Percentiles rank a stretch among this genome's conserved stretches.
Conservation (phyloP, 2,797 vertebrate genomes). For the Prionace glauca region DNA sequence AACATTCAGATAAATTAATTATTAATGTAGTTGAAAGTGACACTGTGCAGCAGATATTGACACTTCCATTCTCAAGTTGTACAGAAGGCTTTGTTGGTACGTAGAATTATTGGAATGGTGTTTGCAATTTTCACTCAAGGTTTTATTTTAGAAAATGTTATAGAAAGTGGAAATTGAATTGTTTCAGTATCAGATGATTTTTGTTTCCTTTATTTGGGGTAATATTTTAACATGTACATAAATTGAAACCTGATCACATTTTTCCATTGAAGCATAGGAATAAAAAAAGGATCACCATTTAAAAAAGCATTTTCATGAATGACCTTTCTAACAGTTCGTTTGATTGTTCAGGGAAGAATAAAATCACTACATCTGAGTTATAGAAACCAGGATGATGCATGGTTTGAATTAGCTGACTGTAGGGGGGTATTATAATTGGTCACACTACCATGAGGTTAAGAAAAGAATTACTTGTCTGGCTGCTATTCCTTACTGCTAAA, state of each 20-base stretch:
- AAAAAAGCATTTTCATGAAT: not conserved
- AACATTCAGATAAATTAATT: slow-evolving; percentile 16
- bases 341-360: not conserved
- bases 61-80: not conserved
- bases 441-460: not conserved
- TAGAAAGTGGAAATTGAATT: not conserved
- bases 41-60: not conserved
- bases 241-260: not conserved
- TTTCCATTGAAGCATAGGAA: not conserved
- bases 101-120: not conserved
- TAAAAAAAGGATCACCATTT: not conserved
- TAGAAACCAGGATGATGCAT: not conserved
- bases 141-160: not conserved
- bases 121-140: not conserved
- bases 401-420: not conserved
- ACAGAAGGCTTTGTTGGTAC: not conserved
- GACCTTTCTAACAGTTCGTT: not conserved
- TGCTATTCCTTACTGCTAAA: not conserved
- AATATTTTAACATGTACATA: not conserved
- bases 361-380: not conserved
- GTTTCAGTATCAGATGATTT: not conserved
- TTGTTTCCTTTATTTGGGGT: not conserved
- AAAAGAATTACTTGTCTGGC: not conserved
- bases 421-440: not conserved
- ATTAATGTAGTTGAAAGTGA: slow-evolving; percentile 17